Evolutionary conservation across 2,113 vertebrate species (phyloP), one percentile per base, ranked within the genome.

Genomic region (Amblyopsis rosae): DNA sequence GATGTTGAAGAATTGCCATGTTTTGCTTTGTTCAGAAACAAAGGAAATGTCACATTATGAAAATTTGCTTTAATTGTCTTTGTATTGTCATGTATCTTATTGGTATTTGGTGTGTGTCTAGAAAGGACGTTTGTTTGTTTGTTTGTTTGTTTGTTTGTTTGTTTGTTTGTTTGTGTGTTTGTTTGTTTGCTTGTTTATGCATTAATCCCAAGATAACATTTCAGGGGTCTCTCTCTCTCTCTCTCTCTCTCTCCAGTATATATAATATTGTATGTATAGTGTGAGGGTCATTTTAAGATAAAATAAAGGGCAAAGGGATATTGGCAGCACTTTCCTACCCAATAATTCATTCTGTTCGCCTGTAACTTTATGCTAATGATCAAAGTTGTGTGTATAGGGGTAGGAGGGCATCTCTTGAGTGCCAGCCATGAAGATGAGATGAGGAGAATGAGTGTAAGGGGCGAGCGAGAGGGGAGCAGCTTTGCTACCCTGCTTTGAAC

Each of bases 401-500:
- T 4, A 45, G n/a, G 55, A 11, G 55, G 9, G 55, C 32, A 26
- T 33, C 1, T 92, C 91, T 80, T 83, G 92, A 92, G 91, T 93
- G 80, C 76, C 82, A 86, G 91, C 91, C 90, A 91, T 87, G 85
- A 92, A 91, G 91, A 92, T 91, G 87, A 91, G 90, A 92, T 85
- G 89, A 91, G 80, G 89, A 87, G 86, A 83, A 80, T 81, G 74
- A 60, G 19, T 3, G 26, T 26, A 26, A 26, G 26, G 59, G 60
- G 67, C 54, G 72, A 51, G 72, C 51, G 69, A 67, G 81, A 81
- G 81, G 84, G 76, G 82, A 83, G 89, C 81, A 86, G 90, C 85
- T 90, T 92, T 91, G 88, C 90, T 87, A 67, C 76, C 73, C 87
- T 85, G 89, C 92, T 97, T 96, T 96, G 92, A 95, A 95, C 93